Evolutionary conservation across 2,888 invertebrate species (phyloP), one percentile per base, ranked within the genome.

Genomic region (Aphidius colemani): DNA sequence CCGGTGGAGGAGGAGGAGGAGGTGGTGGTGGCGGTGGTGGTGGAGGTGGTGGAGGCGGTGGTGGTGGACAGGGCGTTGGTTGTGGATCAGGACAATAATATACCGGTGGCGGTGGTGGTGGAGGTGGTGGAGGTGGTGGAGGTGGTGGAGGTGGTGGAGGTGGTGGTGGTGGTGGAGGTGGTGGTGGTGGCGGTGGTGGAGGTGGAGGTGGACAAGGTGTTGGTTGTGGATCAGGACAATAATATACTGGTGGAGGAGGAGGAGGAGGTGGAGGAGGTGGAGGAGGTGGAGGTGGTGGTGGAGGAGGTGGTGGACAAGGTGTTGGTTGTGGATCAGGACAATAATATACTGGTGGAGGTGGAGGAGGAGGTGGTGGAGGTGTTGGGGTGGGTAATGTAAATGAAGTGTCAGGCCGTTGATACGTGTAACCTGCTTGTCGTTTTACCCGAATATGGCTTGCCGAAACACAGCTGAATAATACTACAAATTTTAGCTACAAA

Each of bases 351-450:
- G 66, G 60, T 9, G 63, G 59, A 1, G 67, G 61, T 6, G 67
- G 69, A 3, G 65, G 61, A 4, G 67, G 66, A 5, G 67, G 66
- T 7, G 66, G 59, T 51, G 71, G 65, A 7, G 66, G 63, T 6
- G 68, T 61, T n/a, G 61, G 68, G 10, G 72, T 61, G 41, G 75
- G 75, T 48, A 77, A 65, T 2, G 66, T 60, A 63, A 78, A 78
- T 13, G 74, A 65, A 58, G 76, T 64, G 44, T 66, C 65, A 6
- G 78, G 78, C 57, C 67, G 66, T 8, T 77, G 70, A 70, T 78
- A 78, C 11, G 66, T 69, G 59, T 78, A 78, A 63, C 78, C 78
- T 51, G 74, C 76, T 70, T 78, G 77, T 57, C 76, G 71, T n/a
- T 30, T 49, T 6, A 43, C 57, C 46, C 74, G 71, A 50, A 59